A percentile compares a stretch with the other conserved stretches of the same genome.
Conservation (phyloP, 2,888 invertebrate species). For the Isotomurus palustris region DNA sequence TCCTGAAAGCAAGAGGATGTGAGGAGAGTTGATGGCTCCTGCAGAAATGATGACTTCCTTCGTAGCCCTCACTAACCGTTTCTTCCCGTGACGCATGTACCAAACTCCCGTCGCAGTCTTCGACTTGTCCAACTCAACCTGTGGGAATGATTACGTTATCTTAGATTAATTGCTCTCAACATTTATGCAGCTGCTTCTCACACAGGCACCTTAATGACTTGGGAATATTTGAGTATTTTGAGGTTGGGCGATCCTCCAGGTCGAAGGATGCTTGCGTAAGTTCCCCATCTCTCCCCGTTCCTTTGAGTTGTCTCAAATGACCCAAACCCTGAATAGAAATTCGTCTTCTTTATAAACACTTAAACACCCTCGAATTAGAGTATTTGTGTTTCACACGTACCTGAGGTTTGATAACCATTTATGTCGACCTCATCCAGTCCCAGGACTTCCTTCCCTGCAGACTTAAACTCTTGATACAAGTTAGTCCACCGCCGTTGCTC, state of each 20-base stretch:
- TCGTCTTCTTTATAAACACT: not conserved
- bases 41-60: constrained; percentile 34
- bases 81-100: constrained; percentile 22
- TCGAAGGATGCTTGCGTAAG: constrained; percentile 16
- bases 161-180: not conserved
- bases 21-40: constrained; percentile 30
- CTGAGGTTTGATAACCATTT: constrained; percentile 28
- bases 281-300: constrained; percentile 18
- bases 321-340: constrained; percentile 12
- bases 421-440: constrained; percentile 31
- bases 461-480: constrained; percentile 21
- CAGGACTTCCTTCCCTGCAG: constrained; percentile 26
- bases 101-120: constrained; percentile 28
- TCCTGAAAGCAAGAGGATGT: constrained; percentile 33
- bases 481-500: constrained; percentile 22
- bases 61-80: constrained; percentile 21
- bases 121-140: constrained; percentile 27
- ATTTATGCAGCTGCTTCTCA: not conserved
- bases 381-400: constrained; percentile 3
- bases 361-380: not conserved
- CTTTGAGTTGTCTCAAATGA: constrained; percentile 16
- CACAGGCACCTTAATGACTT: constrained; percentile 21
- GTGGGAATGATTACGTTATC: not conserved
- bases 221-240: constrained; percentile 22
- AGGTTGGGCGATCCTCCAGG: constrained; percentile 19